Evolutionary conservation across 2,888 invertebrate species (phyloP), one percentile per base, ranked within the genome.

Genomic region (Caradrina clavipalpis): DNA sequence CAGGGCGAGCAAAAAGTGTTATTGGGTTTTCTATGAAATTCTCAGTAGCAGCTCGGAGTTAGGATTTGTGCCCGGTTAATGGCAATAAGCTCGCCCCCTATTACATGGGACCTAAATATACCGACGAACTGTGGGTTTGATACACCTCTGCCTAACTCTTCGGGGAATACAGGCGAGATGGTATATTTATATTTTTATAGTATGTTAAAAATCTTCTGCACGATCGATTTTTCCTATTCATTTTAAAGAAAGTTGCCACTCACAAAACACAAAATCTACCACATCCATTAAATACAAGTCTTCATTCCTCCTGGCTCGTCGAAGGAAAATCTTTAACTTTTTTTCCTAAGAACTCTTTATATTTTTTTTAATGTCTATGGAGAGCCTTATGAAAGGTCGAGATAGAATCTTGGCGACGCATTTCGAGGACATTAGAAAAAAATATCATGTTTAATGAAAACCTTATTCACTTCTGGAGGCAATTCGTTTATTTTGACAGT

Each of bases 291-390:
- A 35, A 39, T 66, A 58, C 39, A 71, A 17, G n/a, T 1, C 31
- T 64, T 66, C 61, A 11, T 56, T n/a, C 6, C 0, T 22, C 45
- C 15, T 47, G 72, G 69, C 10, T 22, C 73, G 57, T 17, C 67
- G 19, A 76, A 82, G 85, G 86, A 89, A 88, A 91, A 89, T 88
- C 88, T 87, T 88, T 85, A 89, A 91, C 76, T 85, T 90, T 90
- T 89, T 90, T 88, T 87, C 78, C 76, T 85, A 88, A 90, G 91
- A 88, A 91, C 90, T 91, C 90, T 92, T 93, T 91, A 93, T 89
- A 91, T 88, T 90, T 90, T 91, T 92, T 92, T 93, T 93, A 92
- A 93, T 92, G 92, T 92, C 83, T 86, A 80, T 84, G 86, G 82
- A 86, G 83, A 82, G 86, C 85, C 84, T 86, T 83, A 85, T 84